phyloP scores from a whole-genome alignment of 2,888 invertebrate genomes.

The Leucoma salicis region DNA sequence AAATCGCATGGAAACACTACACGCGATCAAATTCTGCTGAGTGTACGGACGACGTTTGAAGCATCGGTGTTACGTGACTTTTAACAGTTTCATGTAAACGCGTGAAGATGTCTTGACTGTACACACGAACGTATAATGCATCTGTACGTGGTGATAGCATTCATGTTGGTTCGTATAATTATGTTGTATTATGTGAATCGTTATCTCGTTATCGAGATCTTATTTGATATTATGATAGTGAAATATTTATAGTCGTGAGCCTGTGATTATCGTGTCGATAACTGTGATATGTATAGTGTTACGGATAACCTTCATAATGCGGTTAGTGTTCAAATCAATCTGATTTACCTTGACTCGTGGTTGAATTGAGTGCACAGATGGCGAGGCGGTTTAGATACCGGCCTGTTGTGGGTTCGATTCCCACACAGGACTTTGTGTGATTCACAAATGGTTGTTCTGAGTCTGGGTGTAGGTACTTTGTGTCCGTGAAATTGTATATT shows the following conservation, averaged over 20 bases:
- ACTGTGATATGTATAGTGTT: background rate
- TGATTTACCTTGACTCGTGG: too few species aligned
- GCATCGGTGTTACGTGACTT: slow-evolving; percentile 48
- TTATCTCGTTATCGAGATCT: slow-evolving; percentile 1
- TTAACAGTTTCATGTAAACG: slow-evolving; percentile 27
- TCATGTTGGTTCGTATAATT: slow-evolving; percentile 58
- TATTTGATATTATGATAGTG: slow-evolving; percentile 2
- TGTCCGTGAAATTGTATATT: too few species aligned
- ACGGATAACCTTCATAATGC: too few species aligned
- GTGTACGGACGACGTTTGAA: slow-evolving; percentile 17
- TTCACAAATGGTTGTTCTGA: too few species aligned
- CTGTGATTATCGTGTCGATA: background rate
- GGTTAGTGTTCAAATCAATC: too few species aligned
- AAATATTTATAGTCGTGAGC: background rate
- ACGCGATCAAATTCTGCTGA: slow-evolving; percentile 36
- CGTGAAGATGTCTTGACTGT: slow-evolving; percentile 54
- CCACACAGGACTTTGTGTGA: too few species aligned
- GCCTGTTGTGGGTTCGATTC: too few species aligned
- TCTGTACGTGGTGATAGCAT: slow-evolving; percentile 55
- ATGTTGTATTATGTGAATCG: slow-evolving; percentile 21
- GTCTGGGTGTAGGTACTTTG: too few species aligned
- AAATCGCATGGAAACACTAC: slow-evolving; percentile 18
- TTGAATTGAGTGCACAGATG: too few species aligned
- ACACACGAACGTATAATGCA: slow-evolving; percentile 49
- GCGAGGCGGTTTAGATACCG: too few species aligned